A percentile compares a stretch with the other conserved stretches of the same genome.
Conservation (phyloP, 1,140 invertebrate species). For the Sipha flava region DNA sequence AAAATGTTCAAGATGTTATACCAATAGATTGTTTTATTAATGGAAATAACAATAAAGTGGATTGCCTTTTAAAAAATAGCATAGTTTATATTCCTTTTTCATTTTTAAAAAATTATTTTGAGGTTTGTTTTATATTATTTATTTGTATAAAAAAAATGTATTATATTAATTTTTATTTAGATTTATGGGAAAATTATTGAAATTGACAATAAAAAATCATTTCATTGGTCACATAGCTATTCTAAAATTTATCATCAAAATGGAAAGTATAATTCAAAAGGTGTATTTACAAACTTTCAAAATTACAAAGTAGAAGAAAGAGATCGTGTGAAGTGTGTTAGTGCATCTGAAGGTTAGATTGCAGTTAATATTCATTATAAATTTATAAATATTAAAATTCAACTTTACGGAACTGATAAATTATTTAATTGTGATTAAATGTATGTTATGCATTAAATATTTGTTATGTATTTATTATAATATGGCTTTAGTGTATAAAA, state of each 20-base stretch:
- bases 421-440: too few species aligned
- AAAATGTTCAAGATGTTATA: background rate
- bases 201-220: conserved; percentile 68
- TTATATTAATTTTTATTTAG: conserved; percentile 79
- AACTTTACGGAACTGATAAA: too few species aligned
- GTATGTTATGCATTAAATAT: too few species aligned
- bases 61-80: background rate
- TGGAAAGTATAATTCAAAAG: conserved; percentile 74
- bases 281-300: conserved; percentile 91
- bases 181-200: conserved; percentile 76
- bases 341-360: conserved; percentile 64
- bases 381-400: background rate
- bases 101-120: conserved; percentile 22
- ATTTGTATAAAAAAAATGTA: background rate
- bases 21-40: conserved; percentile 17
- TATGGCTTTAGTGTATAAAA: too few species aligned
- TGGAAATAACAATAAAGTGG: background rate
- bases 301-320: conserved; percentile 95
- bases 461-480: too few species aligned
- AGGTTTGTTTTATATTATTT: conserved; percentile 1
- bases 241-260: conserved; percentile 83
- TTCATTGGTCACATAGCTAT: conserved; percentile 92
- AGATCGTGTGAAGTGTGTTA: conserved; percentile 91
- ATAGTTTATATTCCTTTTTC: conserved; percentile 14
- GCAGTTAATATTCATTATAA: background rate